Evolutionary conservation across 2,888 invertebrate species (phyloP).

Genomic region (Macrosiphum euphorbiae): DNA sequence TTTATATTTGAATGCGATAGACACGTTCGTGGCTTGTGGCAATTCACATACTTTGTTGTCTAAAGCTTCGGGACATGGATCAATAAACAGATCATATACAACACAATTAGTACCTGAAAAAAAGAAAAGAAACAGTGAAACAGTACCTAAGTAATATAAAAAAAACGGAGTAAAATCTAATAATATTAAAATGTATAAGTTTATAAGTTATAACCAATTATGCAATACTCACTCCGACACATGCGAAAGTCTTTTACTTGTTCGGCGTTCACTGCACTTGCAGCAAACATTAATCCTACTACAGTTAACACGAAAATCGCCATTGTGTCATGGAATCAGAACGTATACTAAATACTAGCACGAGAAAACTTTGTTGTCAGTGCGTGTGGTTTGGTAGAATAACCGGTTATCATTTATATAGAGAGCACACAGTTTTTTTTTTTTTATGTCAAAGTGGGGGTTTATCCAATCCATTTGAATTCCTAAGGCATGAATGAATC

Average conservation of each 20-base stretch:
- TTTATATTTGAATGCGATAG: slow-evolving; percentile 20
- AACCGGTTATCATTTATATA: slow-evolving; percentile 24
- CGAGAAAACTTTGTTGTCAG: background rate
- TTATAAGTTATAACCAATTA: background rate
- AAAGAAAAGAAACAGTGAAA: background rate
- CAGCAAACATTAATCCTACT: background rate
- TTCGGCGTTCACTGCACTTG: background rate
- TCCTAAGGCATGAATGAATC: too few relatives aligned
- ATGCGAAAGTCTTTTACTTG: background rate
- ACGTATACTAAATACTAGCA: background rate
- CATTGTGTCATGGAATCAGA: background rate
- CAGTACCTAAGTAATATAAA: background rate
- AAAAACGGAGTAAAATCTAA: background rate
- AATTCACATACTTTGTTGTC: background rate
- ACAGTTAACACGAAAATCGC: background rate
- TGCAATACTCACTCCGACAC: slow-evolving; percentile 28
- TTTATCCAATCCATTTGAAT: background rate
- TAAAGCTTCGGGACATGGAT: slow-evolving; percentile 54
- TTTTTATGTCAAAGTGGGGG: background rate
- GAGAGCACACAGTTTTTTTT: background rate
- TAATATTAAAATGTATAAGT: background rate
- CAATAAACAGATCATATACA: background rate
- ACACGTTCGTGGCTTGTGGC: slow-evolving; percentile 48
- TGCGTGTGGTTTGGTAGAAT: background rate
- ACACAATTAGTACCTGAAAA: background rate